Percentiles rank a stretch among this genome's conserved stretches.
Evolutionary conservation across 92 coral and sea anemone genomes (phyloP).

Genomic region (Palythoa heliodiscus): DNA sequence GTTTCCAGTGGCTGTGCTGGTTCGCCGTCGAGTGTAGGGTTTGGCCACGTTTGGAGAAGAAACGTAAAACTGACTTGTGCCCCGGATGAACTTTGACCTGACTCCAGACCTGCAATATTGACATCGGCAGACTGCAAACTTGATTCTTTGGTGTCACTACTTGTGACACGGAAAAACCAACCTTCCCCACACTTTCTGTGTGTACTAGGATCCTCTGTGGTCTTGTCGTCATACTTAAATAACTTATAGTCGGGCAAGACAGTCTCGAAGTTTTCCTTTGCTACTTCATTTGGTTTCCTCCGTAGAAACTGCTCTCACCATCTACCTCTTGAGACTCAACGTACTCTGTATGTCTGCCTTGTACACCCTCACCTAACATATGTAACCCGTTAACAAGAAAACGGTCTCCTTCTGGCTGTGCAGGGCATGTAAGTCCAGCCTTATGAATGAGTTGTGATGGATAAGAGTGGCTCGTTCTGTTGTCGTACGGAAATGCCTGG

Average conservation of each 20-base stretch:
- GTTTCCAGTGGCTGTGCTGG: constrained; percentile 33
- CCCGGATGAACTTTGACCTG: background rate
- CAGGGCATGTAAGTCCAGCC: too few relatives aligned
- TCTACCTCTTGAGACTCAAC: too few relatives aligned
- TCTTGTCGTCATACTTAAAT: constrained; percentile 3
- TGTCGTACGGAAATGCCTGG: too few relatives aligned
- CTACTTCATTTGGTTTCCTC: constrained; percentile 7
- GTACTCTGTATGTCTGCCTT: too few relatives aligned
- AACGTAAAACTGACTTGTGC: background rate
- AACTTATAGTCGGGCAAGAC: background rate
- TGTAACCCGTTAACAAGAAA: too few relatives aligned
- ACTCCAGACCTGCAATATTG: background rate
- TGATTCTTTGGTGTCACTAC: background rate
- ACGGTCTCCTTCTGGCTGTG: too few relatives aligned
- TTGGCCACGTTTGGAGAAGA: constrained; percentile 15
- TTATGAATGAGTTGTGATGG: too few relatives aligned
- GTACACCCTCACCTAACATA: too few relatives aligned
- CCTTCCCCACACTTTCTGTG: background rate
- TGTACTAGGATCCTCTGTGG: constrained; percentile 11
- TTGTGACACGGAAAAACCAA: background rate
- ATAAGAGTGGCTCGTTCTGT: too few relatives aligned
- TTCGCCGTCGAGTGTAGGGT: constrained; percentile 16
- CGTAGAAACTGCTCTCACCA: too few relatives aligned
- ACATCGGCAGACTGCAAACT: constrained; percentile 13
- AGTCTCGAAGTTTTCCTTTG: background rate